phyloP scores from a whole-genome alignment of 1,140 invertebrate species.

The Aphelenchoides besseyi region DNA sequence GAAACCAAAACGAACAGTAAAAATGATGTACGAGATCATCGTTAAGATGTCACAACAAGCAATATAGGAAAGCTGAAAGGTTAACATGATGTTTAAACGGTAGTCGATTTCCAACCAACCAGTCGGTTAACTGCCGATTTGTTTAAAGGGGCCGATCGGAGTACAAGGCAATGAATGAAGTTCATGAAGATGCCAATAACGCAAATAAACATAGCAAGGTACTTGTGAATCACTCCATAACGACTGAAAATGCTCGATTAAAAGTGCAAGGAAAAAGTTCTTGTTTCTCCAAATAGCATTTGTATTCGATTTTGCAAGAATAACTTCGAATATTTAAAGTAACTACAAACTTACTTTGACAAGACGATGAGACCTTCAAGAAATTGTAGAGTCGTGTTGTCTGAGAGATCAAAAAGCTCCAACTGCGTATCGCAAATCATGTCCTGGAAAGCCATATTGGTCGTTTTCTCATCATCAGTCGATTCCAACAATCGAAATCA shows the following conservation, averaged over 20 bases:
- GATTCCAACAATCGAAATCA: background rate
- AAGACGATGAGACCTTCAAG: slow-evolving; percentile 48
- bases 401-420: slow-evolving; percentile 46
- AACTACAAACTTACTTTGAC: slow-evolving; percentile 51
- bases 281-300: background rate
- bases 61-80: slow-evolving; percentile 42
- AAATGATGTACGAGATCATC: slow-evolving; percentile 50
- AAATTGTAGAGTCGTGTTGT: slow-evolving; percentile 45
- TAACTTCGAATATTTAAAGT: slow-evolving; percentile 15
- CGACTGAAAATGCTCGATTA: slow-evolving; percentile 35
- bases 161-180: slow-evolving; percentile 44
- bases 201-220: slow-evolving; percentile 44
- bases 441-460: slow-evolving; percentile 14
- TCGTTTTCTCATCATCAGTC: background rate
- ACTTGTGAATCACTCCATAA: slow-evolving; percentile 49
- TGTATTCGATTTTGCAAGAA: background rate
- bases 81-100: too few species aligned
- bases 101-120: too few species aligned
- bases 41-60: slow-evolving; percentile 52
- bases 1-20: slow-evolving; percentile 47
- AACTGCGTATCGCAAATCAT: slow-evolving; percentile 54
- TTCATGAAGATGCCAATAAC: slow-evolving; percentile 47
- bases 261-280: slow-evolving; percentile 8
- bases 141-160: slow-evolving; percentile 46
- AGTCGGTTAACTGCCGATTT: slow-evolving; percentile 52